phyloP scores from a whole-genome alignment of 2,113 vertebrate genomes.

The Elephas maximus region DNA sequence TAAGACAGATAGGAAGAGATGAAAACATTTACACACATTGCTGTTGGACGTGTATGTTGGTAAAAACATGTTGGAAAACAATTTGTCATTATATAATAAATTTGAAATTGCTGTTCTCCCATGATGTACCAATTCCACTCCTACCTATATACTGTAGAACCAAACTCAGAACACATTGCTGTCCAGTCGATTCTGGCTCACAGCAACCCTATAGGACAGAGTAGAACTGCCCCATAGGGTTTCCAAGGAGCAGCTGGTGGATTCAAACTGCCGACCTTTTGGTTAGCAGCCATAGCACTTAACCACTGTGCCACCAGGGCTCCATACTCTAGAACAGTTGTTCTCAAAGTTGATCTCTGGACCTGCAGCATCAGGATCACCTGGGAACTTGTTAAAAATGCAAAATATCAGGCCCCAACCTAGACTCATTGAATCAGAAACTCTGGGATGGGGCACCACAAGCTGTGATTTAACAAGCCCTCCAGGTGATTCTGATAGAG shows the following conservation, averaged over 20 bases:
- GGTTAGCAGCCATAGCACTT: too few relatives aligned
- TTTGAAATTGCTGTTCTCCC: background rate
- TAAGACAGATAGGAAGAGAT: background rate
- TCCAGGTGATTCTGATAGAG: background rate
- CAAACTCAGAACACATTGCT: too few relatives aligned
- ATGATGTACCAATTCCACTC: background rate
- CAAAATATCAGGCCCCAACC: too few relatives aligned
- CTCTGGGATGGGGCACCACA: too few relatives aligned
- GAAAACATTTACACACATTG: background rate
- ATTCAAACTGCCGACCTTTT: too few relatives aligned
- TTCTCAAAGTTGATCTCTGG: background rate
- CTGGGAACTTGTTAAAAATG: background rate
- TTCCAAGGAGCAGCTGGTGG: too few relatives aligned
- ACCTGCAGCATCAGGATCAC: background rate
- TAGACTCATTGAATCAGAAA: too few relatives aligned
- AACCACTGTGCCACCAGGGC: too few relatives aligned
- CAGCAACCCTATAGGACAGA: too few relatives aligned
- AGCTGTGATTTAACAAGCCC: background rate
- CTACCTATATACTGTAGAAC: background rate
- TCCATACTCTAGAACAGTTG: background rate
- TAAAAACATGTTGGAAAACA: background rate
- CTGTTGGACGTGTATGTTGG: background rate
- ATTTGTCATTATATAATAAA: background rate
- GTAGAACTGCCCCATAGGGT: too few relatives aligned
- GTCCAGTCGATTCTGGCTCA: too few relatives aligned